Base-by-base conservation (phyloP, 1,140 invertebrate species). In the Zophobas morio region DNA sequence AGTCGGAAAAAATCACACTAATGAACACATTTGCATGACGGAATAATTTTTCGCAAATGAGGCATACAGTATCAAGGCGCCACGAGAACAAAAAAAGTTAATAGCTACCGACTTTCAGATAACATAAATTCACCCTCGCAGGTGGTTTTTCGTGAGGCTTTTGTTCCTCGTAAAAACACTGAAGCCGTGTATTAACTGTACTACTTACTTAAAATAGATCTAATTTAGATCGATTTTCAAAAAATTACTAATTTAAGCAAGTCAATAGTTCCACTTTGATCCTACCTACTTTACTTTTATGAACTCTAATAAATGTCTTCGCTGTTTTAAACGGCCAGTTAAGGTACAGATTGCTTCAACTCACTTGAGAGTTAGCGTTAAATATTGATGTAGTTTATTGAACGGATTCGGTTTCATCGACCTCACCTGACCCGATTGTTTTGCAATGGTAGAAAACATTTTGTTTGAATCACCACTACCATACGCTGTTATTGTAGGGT, bases 321-420 rank as follows among this genome's bases (percentile, higher is more conserved):
- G 42, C 3, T 4, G 6, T 4, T 51, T 51, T 51, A 51, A 51
- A 51, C 60, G 20, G 6, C 39, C 42, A 42, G 40, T 66, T 66
- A 46, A 66, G 32, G 1, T 39, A 40, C 39, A 42, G 32, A 66
- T 42, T 66, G 39, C 2, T 42, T 32, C 32, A 42, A 66, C 33
- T 33, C 2, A 42, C 60, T 32, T 40, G 37, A 39, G 60, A 66
- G 39, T 39, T 66, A 66, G 39, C 39, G 42, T 66, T 66, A 66
- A 66, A 66, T 42, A 66, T 66, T 66, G 60, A 66, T 66, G 60
- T 66, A 40, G 37, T 66, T 66, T 66, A 66, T 66, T 42, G 60
- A 66, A 66, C 60, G 60, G 39, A 66, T 66, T 42, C 36, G 20
- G 60, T 66, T 66, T 66, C 60, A 66, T 66, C 39, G 60, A 66